Conservation (phyloP, 2,888 invertebrate genomes). For the Euphydryas editha region DNA sequence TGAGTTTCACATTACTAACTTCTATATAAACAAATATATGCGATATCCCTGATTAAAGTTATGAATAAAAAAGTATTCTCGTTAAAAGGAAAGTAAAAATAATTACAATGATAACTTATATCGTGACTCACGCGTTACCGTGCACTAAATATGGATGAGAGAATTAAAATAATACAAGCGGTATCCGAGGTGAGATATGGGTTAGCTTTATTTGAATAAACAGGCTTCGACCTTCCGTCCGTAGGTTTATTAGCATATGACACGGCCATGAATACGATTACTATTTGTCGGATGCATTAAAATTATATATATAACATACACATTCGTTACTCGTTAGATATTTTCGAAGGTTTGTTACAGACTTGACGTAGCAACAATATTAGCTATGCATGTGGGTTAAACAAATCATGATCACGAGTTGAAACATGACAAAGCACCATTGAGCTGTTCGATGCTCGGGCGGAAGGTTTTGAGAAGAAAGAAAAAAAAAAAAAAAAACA, state of each 20-base stretch:
- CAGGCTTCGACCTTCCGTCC: slow-evolving; percentile 62
- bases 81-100: slow-evolving; percentile 30
- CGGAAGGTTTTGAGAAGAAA: no score
- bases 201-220: slow-evolving; percentile 68
- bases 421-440: no score
- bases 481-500: no score
- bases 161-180: slow-evolving; percentile 70
- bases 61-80: not conserved
- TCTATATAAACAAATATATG: not conserved
- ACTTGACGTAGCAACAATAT: no score
- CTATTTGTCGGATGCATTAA: slow-evolving; percentile 46
- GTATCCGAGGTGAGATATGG: slow-evolving; percentile 57
- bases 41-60: no score
- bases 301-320: slow-evolving; percentile 8
- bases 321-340: not conserved
- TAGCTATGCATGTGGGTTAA: no score
- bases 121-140: slow-evolving; percentile 63
- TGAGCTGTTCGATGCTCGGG: no score
- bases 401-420: no score
- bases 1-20: no score
- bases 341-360: not conserved
- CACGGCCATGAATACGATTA: slow-evolving; percentile 44
- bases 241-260: slow-evolving; percentile 51
- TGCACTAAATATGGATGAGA: slow-evolving; percentile 71
- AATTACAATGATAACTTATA: slow-evolving; percentile 49